Base-by-base conservation (phyloP, 1,140 invertebrate genomes). In the Geopemphigus sp. region DNA sequence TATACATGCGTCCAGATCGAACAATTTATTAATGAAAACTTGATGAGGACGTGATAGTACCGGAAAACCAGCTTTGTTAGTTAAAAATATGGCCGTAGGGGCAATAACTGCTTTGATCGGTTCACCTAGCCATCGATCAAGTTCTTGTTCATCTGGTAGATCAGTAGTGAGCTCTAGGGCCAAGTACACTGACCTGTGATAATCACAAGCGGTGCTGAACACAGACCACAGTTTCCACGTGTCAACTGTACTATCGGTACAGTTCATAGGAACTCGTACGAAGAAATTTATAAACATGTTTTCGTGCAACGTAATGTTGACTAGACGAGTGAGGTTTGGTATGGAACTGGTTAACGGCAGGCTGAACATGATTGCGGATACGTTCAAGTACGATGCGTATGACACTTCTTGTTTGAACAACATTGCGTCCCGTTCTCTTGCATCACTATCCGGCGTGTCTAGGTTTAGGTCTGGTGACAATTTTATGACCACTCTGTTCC, bases 101-200 rank as follows among this genome's bases (percentile, higher is more conserved):
- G 98, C 85, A 54, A 96, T 87, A 22, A 97, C 86, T 81, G 91
- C 92, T 85, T 91, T 94, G 1, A 98, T 88, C 22, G 95, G 95
- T 87, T 98, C 97, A 10, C 95, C 95, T 19, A 95, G 84, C 97
- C 97, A 99, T 80, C 95, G 89, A 39, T 92, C 87, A n/a, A 98
- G 86, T 82, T 91, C 86, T 82, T 91, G 86, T 26, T 88, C 86
- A 45, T 89, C 85, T 22, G 94, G 94, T 0, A 93, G 84, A 85
- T 96, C 90, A 39, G 87, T 82, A 70, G 86, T 88, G 17, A 93
- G 80, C 84, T 92, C 89, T 72, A 93, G 84, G 11, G 88, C 88
- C 73, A 97, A 86, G 70, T 91, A 91, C 29, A 97, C 84, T 83
- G 91, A 90, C 82, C 91, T 90, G 84, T 94, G 90, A 85, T 89